Percentiles rank a stretch among this genome's conserved stretches.
These are phyloP conservation scores for Dioctria linearis DNA, from an alignment of 2,888 invertebrate genomes.

Conservation along the genomic window DNA sequence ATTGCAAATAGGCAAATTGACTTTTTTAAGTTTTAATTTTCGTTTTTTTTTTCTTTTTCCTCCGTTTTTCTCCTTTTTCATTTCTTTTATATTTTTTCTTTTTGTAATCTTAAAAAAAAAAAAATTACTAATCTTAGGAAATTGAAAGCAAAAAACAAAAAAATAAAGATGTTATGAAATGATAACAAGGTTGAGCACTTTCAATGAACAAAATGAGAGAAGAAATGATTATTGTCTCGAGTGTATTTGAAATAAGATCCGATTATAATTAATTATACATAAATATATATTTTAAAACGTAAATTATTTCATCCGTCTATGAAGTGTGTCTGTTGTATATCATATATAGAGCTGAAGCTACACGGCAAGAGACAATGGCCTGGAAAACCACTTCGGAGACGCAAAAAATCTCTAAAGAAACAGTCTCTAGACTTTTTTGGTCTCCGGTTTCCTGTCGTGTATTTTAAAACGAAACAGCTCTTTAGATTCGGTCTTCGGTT, in stretches of 20 bases:
- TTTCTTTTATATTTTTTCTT: constrained; percentile 22
- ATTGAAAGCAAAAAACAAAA: constrained; percentile 42
- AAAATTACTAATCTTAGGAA: constrained; percentile 50
- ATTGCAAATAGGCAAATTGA: constrained; percentile 49
- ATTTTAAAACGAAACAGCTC: too few species aligned
- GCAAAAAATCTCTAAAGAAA: too few species aligned
- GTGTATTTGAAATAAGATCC: constrained; percentile 56
- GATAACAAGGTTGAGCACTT: constrained; percentile 48
- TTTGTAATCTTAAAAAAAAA: constrained; percentile 38
- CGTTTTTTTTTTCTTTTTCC: constrained; percentile 35
- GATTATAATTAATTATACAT: constrained; percentile 52
- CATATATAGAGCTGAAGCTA: too few species aligned
- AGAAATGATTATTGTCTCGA: constrained; percentile 41
- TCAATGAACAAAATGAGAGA: constrained; percentile 48
- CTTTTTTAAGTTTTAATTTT: constrained; percentile 36
- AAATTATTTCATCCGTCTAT: background rate
- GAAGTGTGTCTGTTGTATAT: too few species aligned
- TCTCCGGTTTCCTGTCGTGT: too few species aligned
- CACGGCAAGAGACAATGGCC: too few species aligned
- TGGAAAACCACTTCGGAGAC: too few species aligned
- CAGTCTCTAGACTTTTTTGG: too few species aligned
- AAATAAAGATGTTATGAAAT: constrained; percentile 36
- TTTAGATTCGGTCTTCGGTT: too few species aligned
- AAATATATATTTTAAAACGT: constrained; percentile 57
- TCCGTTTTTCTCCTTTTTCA: constrained; percentile 28